These are phyloP conservation scores for Silurus lanzhouensis DNA, from an alignment of 2,797 vertebrate species.

Conservation along the genomic window DNA sequence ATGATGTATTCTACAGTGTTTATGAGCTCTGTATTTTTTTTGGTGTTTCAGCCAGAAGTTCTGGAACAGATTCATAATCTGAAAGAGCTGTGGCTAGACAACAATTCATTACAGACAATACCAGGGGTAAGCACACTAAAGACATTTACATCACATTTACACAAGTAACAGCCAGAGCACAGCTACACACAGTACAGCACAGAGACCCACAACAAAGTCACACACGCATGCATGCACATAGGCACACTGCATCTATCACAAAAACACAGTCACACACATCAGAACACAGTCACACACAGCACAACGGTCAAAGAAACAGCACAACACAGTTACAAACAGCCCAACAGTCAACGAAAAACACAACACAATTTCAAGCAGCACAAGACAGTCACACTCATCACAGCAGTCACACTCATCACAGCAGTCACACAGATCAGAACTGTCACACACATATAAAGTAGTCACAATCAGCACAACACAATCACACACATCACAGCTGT, in stretches of 20 bases:
- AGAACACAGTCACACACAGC: not conserved
- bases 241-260: not conserved
- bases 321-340: not conserved
- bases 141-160: not conserved
- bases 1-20: conserved; percentile 25
- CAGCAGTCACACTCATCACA: not conserved
- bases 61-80: conserved; percentile 97
- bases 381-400: not conserved
- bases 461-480: not conserved
- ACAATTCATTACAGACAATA: conserved; percentile 93
- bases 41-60: conserved; percentile 84
- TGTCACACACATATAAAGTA: not conserved
- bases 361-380: not conserved
- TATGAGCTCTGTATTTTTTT: conserved; percentile 6
- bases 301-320: no score
- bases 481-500: conserved; percentile 13
- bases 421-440: not conserved
- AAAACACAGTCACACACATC: not conserved
- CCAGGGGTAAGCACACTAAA: conserved; percentile 86
- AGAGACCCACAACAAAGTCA: not conserved
- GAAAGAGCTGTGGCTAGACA: conserved; percentile 97
- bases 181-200: not conserved
- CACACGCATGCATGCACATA: not conserved
- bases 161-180: not conserved
- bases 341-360: not conserved